Evolutionary conservation across 2,888 invertebrate genomes (phyloP).

Genomic region (Prosopocoilus inquinatus): DNA sequence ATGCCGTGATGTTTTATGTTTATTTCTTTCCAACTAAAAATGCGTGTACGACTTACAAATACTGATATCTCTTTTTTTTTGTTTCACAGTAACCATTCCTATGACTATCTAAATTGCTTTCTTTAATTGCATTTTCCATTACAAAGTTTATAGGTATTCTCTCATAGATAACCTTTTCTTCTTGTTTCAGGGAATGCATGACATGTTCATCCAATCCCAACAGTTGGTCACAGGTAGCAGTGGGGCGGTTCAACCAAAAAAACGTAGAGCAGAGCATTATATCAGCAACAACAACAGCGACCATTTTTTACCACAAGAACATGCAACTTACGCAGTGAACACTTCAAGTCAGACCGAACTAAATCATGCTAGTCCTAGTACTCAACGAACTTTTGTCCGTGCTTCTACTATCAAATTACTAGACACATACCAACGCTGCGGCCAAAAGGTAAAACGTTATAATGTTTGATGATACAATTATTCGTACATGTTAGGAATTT

Average conservation of each 20-base stretch:
- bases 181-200: constrained; percentile 74
- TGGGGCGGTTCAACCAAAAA: constrained; percentile 45
- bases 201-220: constrained; percentile 78
- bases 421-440: constrained; percentile 67
- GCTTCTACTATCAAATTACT: constrained; percentile 67
- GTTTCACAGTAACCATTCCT: no score
- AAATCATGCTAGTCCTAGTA: constrained; percentile 39
- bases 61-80: no score
- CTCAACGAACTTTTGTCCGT: constrained; percentile 57
- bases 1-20: neutral
- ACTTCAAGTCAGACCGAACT: constrained; percentile 45
- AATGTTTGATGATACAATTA: neutral
- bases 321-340: constrained; percentile 48
- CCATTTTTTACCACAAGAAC: constrained; percentile 48
- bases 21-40: neutral
- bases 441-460: constrained; percentile 58
- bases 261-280: constrained; percentile 46
- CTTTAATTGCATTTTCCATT: no score
- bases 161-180: constrained; percentile 11
- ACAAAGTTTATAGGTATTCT: no score
- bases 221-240: constrained; percentile 56
- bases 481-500: no score
- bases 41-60: no score
- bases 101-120: no score
- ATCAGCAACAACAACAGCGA: constrained; percentile 34